These are phyloP conservation scores for Leptinotarsa defecta DNA, from an alignment of 1,140 invertebrate genomes.

Conservation along the genomic window DNA sequence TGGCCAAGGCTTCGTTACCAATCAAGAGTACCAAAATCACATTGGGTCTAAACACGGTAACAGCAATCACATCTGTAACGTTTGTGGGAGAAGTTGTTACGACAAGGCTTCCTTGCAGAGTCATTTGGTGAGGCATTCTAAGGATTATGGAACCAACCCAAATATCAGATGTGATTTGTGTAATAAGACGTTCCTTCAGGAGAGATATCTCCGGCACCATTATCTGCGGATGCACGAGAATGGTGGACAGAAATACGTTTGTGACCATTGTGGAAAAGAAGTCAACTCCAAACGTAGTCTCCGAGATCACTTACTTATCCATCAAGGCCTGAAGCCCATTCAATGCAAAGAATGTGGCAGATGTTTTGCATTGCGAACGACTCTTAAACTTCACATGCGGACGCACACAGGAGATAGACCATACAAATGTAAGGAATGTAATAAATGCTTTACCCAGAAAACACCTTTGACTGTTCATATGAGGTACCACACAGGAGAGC, in stretches of 20 bases:
- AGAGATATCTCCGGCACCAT: slow-evolving; percentile 45
- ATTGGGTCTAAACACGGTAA: slow-evolving; percentile 45
- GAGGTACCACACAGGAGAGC: slow-evolving; percentile 64
- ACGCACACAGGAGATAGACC: slow-evolving; percentile 78
- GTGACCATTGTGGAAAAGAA: slow-evolving; percentile 47
- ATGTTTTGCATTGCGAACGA: slow-evolving; percentile 42
- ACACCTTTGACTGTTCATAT: slow-evolving; percentile 53
- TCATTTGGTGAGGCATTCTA: slow-evolving; percentile 41
- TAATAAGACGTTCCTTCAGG: slow-evolving; percentile 53
- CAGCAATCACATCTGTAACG: slow-evolving; percentile 46
- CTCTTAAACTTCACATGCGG: slow-evolving; percentile 72
- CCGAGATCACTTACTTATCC: slow-evolving; percentile 45
- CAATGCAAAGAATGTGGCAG: slow-evolving; percentile 48
- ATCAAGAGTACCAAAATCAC: slow-evolving; percentile 48
- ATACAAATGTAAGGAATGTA: slow-evolving; percentile 71
- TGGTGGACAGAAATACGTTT: slow-evolving; percentile 43
- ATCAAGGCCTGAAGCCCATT: slow-evolving; percentile 49
- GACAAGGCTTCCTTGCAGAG: slow-evolving; percentile 44
- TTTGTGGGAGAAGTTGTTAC: slow-evolving; percentile 46
- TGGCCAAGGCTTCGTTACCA: slow-evolving; percentile 47
- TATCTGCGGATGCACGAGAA: slow-evolving; percentile 43
- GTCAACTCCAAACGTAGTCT: slow-evolving; percentile 43
- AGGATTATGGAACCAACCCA: slow-evolving; percentile 47
- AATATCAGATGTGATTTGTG: slow-evolving; percentile 59
- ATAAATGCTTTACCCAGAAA: slow-evolving; percentile 61